Evolutionary conservation across 2,113 vertebrate species (phyloP), one percentile per base, ranked within the genome.

Genomic region (Gymnobelideus leadbeateri): DNA sequence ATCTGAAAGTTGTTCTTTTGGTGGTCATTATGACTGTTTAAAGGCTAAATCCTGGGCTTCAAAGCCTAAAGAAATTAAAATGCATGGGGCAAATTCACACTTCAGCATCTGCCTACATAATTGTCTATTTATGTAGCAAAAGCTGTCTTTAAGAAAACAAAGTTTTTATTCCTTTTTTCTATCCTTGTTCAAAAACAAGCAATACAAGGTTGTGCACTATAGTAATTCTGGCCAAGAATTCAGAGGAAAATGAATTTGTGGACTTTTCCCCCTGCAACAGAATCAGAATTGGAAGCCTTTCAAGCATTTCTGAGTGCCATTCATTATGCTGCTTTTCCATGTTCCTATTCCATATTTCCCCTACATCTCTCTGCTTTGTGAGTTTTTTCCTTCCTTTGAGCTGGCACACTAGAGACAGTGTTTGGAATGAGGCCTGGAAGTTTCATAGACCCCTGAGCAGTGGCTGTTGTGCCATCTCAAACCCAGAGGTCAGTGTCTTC

Each of bases 101-200:
- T 96, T 98, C 92, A 52, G 96, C 95, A 94, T 97, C 98, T 98
- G 97, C 98, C 98, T 96, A 97, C 98, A 91, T 96, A 97, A 54
- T 55, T 96, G 96, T 96, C 98, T 98, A 98, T 98, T 97, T 98
- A 97, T 98, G 95, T 95, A 97, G 92, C 97, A 96, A 97, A 97
- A 97, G 94, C 98, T 98, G 98, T 98, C 98, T 97, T 97, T 94
- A 97, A 95, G 96, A 97, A 95, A 92, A 95, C 49, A 94, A 84
- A 94, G 61, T 94, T 95, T 97, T 95, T 91, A 61, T 24, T 51
- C 49, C 92, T 92, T 91, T 77, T 91, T 68, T 77, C 31, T 14
- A 84, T 84, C 68, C 6, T 43, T 53, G 84, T 96, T 96, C 96
- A 97, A 84, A 84, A 43, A 84, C 37, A 84, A 84, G 68, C 68